phyloP scores from a whole-genome alignment of 2,797 vertebrate species.

The Notolepis coatsorum region DNA sequence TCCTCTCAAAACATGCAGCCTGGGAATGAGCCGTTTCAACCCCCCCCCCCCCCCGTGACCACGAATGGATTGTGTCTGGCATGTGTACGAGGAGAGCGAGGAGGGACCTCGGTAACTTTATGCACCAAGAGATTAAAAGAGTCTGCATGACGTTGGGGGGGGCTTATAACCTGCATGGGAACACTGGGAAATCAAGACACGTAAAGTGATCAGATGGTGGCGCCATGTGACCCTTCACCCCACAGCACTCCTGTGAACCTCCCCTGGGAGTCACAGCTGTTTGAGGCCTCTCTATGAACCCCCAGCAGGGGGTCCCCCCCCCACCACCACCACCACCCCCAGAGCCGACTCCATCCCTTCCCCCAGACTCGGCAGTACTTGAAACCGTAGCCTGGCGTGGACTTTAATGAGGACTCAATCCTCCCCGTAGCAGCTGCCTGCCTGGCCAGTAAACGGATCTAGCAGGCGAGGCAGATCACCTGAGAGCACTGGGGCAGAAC shows the following conservation, averaged over 20 bases:
- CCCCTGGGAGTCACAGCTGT: constrained; percentile 77
- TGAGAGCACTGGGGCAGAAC: constrained; percentile 72
- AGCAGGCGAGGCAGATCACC: constrained; percentile 67
- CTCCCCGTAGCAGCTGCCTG: constrained; percentile 78
- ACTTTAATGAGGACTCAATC: constrained; percentile 76
- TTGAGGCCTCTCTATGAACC: constrained; percentile 80
- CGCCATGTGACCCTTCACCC: constrained; percentile 46
- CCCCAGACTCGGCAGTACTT: constrained; percentile 50
- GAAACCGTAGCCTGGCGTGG: constrained; percentile 75
- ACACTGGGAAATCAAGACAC: constrained; percentile 41
- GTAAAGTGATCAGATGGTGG: constrained; percentile 55
- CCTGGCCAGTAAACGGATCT: constrained; percentile 78
- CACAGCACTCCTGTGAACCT: constrained; percentile 50
- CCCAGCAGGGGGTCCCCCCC: constrained; percentile 71
- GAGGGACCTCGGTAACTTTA: neutral
- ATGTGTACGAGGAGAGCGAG: no score
- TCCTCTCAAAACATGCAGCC: neutral
- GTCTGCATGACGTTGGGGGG: neutral
- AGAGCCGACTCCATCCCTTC: constrained; percentile 3
- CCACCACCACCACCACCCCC: constrained; percentile 37
- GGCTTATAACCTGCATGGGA: neutral
- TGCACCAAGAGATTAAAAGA: no score
- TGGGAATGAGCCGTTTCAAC: neutral
- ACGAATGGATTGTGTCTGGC: neutral
- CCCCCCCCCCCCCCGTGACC: neutral